A percentile compares a stretch with the other conserved stretches of the same genome.
Evolutionary conservation across 1,140 invertebrate species (phyloP).

Genomic region (Lanistes nyassanus): DNA sequence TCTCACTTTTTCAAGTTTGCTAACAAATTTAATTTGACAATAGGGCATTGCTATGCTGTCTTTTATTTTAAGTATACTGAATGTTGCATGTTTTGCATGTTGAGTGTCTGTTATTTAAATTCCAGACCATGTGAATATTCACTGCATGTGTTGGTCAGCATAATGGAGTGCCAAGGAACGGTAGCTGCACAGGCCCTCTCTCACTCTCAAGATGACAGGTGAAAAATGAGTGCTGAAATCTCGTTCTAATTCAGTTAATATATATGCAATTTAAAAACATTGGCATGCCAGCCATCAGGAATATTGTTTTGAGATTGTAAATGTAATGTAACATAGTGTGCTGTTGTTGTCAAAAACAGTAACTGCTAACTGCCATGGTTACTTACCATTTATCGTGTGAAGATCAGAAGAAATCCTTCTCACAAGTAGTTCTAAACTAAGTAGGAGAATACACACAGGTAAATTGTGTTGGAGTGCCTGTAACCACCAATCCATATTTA

Average conservation of each 20-base stretch:
- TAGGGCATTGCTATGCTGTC: too few relatives aligned
- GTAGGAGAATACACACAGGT: too few relatives aligned
- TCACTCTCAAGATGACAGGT: constrained; percentile 4
- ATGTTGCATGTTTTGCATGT: neutral
- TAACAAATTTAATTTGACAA: too few relatives aligned
- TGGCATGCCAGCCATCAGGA: too few relatives aligned
- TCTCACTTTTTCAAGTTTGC: too few relatives aligned
- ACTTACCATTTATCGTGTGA: neutral
- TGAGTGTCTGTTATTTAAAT: neutral
- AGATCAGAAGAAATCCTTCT: too few relatives aligned
- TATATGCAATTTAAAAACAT: too few relatives aligned
- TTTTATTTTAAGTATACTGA: neutral
- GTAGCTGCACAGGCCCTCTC: neutral
- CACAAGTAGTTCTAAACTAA: too few relatives aligned
- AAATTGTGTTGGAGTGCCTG: too few relatives aligned
- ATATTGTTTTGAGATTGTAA: neutral
- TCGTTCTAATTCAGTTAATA: neutral
- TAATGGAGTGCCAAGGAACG: neutral
- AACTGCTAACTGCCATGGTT: neutral
- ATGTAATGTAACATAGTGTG: neutral
- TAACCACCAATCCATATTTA: too few relatives aligned
- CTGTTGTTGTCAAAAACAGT: neutral
- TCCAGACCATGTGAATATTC: neutral
- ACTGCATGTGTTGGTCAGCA: neutral
- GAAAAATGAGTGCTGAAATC: neutral